Base-by-base conservation (phyloP, 2,113 vertebrate species). In the Candoia aspera region DNA sequence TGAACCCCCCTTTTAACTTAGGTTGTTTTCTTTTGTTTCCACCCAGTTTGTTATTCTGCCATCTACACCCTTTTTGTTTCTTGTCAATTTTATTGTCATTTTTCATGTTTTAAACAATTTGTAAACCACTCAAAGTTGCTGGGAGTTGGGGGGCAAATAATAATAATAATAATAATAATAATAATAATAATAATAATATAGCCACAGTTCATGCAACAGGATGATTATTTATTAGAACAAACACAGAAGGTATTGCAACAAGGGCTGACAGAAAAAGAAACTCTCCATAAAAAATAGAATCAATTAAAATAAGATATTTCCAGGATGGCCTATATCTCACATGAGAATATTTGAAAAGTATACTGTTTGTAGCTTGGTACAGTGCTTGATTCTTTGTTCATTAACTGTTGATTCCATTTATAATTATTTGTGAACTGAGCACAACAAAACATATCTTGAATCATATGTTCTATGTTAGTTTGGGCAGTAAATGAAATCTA, bases 351-450 rank as follows among this genome's bases (percentile, higher is more conserved):
- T 73, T 54, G 10, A 73, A 49, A n/a, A 33, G n/a, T 15, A 79
- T 90, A 23, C 1, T 57, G 2, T 33, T 90, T 79, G 21, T 37
- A 54, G 21, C 49, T 57, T 55, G 23, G 53, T 42, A 2, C 6
- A 57, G 26, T 85, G 8, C 33, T 64, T 64, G 6, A 49, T 17
- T 91, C 58, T 49, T 62, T 49, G 10, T 53, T 46, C 29, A 85
- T 91, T 86, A 86, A n/a, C 58, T 86, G 33, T 37, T 79, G 68
- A 46, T 90, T 79, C 53, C 53, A 79, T 79, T 91, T 29, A 54
- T 86, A 86, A 64, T 19, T 46, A 90, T 8, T 64, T 91, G 49
- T 33, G 23, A 49, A 37, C 9, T 87, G n/a, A 87, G 2, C 60
- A 86, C n/a, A 37, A 62, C 59, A 91, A 54, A 91, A 8, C 29